A percentile compares a stretch with the other conserved stretches of the same genome.
phyloP scores from a whole-genome alignment of 2,888 invertebrate species.

The Drosophila merina region DNA sequence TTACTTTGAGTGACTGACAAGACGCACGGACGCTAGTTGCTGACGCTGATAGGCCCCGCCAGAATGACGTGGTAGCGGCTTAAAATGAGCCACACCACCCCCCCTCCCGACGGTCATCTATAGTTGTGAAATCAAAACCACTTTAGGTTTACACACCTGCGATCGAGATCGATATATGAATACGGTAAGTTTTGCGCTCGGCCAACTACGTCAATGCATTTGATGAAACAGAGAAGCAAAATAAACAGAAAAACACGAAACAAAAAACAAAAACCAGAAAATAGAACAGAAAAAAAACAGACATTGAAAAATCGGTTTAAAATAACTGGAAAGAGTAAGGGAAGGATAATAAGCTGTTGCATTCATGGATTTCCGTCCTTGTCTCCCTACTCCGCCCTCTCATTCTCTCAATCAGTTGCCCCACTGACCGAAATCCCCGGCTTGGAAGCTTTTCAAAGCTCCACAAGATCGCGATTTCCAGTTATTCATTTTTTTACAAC shows the following conservation, averaged over 20 bases:
- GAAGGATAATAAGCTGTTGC: constrained; percentile 55
- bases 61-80: constrained; percentile 49
- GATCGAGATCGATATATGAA: constrained; percentile 44
- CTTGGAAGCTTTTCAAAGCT: constrained; percentile 46
- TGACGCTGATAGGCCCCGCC: constrained; percentile 35
- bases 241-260: constrained; percentile 18
- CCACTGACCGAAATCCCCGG: constrained; percentile 62
- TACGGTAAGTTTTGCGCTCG: constrained; percentile 17
- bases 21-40: constrained; percentile 45
- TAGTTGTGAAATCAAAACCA: constrained; percentile 71
- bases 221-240: constrained; percentile 42
- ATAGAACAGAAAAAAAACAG: constrained; percentile 1
- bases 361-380: constrained; percentile 3
- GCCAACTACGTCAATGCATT: constrained; percentile 69
- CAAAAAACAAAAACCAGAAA: constrained; percentile 3
- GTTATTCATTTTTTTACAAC: too few relatives aligned
- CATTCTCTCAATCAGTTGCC: constrained; percentile 30
- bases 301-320: too few relatives aligned
- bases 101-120: neutral
- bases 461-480: neutral
- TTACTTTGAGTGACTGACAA: constrained; percentile 42
- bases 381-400: constrained; percentile 4
- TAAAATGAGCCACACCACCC: constrained; percentile 15
- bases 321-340: constrained; percentile 4
- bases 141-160: constrained; percentile 72